Conservation (phyloP, 53 echinoderm and acorn worm species). For the Arbacia lixula region DNA sequence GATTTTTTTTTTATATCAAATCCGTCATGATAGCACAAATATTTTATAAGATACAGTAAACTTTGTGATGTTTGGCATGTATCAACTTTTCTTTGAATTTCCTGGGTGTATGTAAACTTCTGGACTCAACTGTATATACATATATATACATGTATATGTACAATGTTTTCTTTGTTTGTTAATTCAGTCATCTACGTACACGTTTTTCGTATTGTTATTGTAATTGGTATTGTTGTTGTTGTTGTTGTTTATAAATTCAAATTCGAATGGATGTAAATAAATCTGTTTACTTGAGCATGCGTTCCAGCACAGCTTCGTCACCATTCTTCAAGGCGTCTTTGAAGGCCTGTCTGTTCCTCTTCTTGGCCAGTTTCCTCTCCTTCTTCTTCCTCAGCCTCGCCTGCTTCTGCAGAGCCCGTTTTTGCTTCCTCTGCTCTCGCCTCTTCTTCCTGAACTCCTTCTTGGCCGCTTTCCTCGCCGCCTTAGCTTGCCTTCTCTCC, state of each 20-base stretch:
- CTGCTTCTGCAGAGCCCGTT: background rate
- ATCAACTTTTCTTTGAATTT: too few relatives aligned
- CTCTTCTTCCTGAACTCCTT: background rate
- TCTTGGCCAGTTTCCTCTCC: background rate
- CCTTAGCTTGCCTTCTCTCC: background rate
- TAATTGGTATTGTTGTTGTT: background rate
- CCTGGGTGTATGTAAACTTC: too few relatives aligned
- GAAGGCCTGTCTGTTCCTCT: background rate
- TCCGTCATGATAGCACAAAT: too few relatives aligned
- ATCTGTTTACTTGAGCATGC: conserved; percentile 30
- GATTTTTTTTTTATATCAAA: too few relatives aligned
- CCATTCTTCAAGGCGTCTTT: background rate
- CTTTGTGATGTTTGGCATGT: too few relatives aligned
- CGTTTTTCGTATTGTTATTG: too few relatives aligned
- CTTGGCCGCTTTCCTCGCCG: background rate
- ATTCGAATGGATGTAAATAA: too few relatives aligned
- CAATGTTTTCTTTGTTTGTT: too few relatives aligned
- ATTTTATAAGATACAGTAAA: too few relatives aligned
- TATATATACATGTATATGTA: too few relatives aligned
- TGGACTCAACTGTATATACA: too few relatives aligned
- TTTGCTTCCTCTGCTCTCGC: background rate
- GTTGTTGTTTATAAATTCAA: background rate
- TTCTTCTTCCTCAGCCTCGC: conserved; percentile 2
- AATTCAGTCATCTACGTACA: too few relatives aligned
- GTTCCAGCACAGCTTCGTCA: conserved; percentile 35